These are phyloP conservation scores for Drosophila gaucha DNA, from an alignment of 2,888 invertebrate species.

Conservation along the genomic window DNA sequence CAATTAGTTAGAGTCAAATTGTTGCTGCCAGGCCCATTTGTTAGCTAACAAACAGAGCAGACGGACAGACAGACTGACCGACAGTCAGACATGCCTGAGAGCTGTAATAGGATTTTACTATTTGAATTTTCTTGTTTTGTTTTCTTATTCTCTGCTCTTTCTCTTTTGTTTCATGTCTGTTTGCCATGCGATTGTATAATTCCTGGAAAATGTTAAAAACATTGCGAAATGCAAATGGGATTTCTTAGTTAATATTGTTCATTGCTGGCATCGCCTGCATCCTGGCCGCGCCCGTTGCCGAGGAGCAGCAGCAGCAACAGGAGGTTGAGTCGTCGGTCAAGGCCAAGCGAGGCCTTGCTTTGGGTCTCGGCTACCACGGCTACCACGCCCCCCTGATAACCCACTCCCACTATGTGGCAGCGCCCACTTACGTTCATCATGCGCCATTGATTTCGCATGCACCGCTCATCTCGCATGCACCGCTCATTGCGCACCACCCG, in stretches of 20 bases:
- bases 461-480: constrained; percentile 69
- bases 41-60: background rate
- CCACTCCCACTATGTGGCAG: constrained; percentile 74
- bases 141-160: background rate
- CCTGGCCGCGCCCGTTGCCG: constrained; percentile 76
- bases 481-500: constrained; percentile 69
- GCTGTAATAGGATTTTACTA: background rate
- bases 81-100: background rate
- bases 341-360: constrained; percentile 77
- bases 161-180: constrained; percentile 1
- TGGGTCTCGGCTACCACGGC: constrained; percentile 82
- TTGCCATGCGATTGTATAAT: constrained; percentile 29
- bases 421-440: constrained; percentile 77
- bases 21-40: constrained; percentile 1
- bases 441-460: constrained; percentile 74
- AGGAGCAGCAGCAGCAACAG: constrained; percentile 40
- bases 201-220: background rate
- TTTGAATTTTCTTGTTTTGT: background rate
- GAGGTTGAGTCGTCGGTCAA: constrained; percentile 66
- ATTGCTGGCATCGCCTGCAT: constrained; percentile 60
- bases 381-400: constrained; percentile 79
- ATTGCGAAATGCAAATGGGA: constrained; percentile 9
- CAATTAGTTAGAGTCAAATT: background rate
- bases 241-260: constrained; percentile 65
- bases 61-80: background rate